Evolutionary conservation across 2,797 vertebrate species (phyloP), one percentile per base, ranked within the genome.

Genomic region (Sebastes diploproa): DNA sequence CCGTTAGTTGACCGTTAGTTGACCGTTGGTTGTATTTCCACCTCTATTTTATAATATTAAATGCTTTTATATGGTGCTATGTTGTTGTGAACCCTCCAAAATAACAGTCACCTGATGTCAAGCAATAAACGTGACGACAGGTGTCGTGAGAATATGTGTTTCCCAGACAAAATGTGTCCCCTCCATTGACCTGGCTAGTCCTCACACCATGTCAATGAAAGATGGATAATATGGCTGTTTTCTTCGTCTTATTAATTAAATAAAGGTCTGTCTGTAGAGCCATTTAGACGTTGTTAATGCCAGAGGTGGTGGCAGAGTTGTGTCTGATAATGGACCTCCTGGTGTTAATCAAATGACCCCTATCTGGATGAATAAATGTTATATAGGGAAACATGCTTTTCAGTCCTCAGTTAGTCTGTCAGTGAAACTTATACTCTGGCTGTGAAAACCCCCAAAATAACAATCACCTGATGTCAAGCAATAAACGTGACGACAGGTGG

Each of bases 331-430:
- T 11, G 36, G 46, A 72, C 11, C 60, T 55, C 34, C 13, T n/a
- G 75, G 27, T 82, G 73, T 78, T 20, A 22, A 72, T 88, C 58
- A 72, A 70, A 82, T 75, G 64, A 86, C 77, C 78, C 61, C 56
- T 78, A 12, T 20, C 25, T 38, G 56, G 25, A 46, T 55, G 4
- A 30, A 59, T 66, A 16, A 16, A 1, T 52, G 3, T 7, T 38
- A 25, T 2, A 4, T 27, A 32, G 6, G 30, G 5, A n/a, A 23
- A n/a, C 22, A 7, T n/a, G 30, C n/a, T 38, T n/a, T 29, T 61
- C 38, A 63, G 14, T 10, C 38, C 25, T 30, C 29, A 12, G 27
- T n/a, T 42, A 22, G 2, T 3, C 46, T 67, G n/a, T 22, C 52
- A 54, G 23, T 64, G 22, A 38, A 27, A 2, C 2, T 20, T 50